These are phyloP conservation scores for Zapus hudsonius DNA, from an alignment of 2,113 vertebrate species.

Conservation along the genomic window DNA sequence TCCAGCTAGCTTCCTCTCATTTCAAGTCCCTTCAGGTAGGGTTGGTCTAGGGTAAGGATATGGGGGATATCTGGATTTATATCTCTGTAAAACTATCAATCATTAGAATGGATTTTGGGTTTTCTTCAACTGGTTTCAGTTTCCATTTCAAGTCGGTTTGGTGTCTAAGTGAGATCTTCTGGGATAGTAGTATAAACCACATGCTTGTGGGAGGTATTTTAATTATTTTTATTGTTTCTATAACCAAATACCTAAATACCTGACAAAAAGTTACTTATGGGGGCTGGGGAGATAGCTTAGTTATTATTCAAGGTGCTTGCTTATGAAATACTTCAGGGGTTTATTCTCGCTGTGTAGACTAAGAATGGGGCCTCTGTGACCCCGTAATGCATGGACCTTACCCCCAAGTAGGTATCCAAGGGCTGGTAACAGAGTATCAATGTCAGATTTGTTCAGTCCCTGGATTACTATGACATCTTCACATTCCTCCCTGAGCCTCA, in stretches of 20 bases:
- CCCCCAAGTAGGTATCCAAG: not conserved
- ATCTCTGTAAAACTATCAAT: constrained; percentile 24
- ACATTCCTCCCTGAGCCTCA: not conserved
- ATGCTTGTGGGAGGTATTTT: not conserved
- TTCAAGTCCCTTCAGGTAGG: not conserved
- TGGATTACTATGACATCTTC: not conserved
- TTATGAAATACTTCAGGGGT: not conserved
- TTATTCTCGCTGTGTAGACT: not conserved
- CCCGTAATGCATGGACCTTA: not conserved
- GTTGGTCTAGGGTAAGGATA: not conserved
- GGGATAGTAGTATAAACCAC: not conserved
- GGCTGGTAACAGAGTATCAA: not conserved
- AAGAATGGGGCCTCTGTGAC: not conserved
- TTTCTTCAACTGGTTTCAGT: not conserved
- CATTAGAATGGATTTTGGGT: not conserved
- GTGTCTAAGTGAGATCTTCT: not conserved
- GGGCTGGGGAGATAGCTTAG: too few species aligned
- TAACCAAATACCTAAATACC: not conserved
- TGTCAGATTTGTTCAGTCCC: not conserved
- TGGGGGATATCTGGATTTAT: not conserved
- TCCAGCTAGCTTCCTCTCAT: not conserved
- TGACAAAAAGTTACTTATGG: too few species aligned
- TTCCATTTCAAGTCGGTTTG: not conserved
- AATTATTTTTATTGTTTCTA: not conserved
- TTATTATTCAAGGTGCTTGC: too few species aligned